These are phyloP conservation scores for Ondatra zibethicus DNA, from an alignment of 2,113 vertebrate species.

Conservation along the genomic window DNA sequence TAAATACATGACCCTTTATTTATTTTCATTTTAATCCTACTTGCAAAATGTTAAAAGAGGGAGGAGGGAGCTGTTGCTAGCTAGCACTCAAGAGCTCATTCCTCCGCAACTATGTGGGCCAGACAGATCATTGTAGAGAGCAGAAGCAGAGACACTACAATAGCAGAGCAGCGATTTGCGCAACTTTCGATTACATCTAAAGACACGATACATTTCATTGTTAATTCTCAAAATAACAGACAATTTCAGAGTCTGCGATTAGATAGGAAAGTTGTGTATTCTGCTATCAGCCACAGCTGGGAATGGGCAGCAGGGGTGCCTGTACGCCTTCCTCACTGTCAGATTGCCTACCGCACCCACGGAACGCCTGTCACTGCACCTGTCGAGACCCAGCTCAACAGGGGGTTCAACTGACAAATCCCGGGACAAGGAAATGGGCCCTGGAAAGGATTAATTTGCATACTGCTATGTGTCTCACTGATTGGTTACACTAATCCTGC, in stretches of 20 bases:
- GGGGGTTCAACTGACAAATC: neutral
- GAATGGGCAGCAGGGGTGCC: accelerated
- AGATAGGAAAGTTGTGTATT: neutral
- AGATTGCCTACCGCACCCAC: too few relatives aligned
- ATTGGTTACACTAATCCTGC: neutral
- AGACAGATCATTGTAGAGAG: neutral
- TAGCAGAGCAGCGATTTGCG: neutral
- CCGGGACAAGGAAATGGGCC: neutral
- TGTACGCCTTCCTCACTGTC: accelerated
- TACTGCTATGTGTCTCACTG: too few relatives aligned
- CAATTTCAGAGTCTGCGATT: neutral
- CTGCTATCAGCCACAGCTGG: too few relatives aligned
- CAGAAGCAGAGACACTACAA: conserved; percentile 17
- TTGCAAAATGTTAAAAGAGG: conserved; percentile 10
- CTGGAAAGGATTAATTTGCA: neutral
- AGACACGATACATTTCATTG: neutral
- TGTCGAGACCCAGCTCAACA: neutral
- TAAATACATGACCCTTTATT: neutral
- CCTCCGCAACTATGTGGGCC: neutral
- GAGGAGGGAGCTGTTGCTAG: neutral
- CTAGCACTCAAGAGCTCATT: neutral
- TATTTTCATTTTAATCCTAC: conserved; percentile 6
- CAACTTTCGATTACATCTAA: neutral
- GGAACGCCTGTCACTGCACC: neutral
- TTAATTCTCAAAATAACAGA: neutral